Conservation (phyloP, 2,888 invertebrate genomes). For the Trissolcus brochymenae region DNA sequence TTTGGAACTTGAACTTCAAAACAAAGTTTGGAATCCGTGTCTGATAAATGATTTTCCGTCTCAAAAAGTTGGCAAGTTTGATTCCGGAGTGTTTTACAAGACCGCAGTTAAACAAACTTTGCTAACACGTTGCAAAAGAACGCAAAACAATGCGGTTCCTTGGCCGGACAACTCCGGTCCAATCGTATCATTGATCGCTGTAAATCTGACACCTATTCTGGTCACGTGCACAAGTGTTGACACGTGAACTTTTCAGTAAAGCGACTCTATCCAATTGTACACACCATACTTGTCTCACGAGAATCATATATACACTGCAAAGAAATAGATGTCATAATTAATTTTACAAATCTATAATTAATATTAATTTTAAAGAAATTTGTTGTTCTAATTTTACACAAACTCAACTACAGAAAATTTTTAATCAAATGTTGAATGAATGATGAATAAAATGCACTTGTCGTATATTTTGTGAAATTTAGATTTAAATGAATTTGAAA, state of each 20-base stretch:
- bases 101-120: slow-evolving; percentile 3
- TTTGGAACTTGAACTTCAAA: too few species aligned
- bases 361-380: not conserved
- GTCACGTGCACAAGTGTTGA: slow-evolving; percentile 37
- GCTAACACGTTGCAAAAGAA: slow-evolving; percentile 1
- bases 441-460: not conserved
- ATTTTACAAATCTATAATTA: not conserved
- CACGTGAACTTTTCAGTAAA: slow-evolving; percentile 40
- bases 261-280: slow-evolving; percentile 38
- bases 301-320: slow-evolving; percentile 28
- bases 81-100: not conserved
- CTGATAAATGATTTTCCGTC: too few species aligned
- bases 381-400: too few species aligned
- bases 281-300: slow-evolving; percentile 26
- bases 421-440: too few species aligned
- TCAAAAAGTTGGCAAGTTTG: slow-evolving; percentile 2
- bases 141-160: slow-evolving; percentile 3
- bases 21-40: too few species aligned
- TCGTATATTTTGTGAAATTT: not conserved
- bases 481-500: slow-evolving; percentile 17
- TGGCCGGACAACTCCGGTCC: slow-evolving; percentile 13
- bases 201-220: slow-evolving; percentile 37
- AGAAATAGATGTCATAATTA: slow-evolving; percentile 38
- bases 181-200: slow-evolving; percentile 29
- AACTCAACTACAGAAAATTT: too few species aligned